These are phyloP conservation scores for Paramormyrops hopkinsi DNA, from an alignment of 2,797 vertebrate genomes.

Conservation along the genomic window DNA sequence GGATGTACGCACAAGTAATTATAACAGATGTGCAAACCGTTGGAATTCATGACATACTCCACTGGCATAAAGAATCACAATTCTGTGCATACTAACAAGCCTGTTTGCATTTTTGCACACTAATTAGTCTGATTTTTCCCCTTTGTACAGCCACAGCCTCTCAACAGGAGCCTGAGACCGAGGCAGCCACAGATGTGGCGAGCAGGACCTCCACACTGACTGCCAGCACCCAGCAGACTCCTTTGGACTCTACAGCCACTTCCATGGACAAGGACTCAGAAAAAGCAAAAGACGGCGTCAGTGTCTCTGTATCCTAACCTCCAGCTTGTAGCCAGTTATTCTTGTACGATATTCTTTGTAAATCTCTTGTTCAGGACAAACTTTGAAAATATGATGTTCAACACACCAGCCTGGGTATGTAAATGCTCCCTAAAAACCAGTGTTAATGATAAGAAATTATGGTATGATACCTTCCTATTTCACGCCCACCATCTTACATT, in stretches of 20 bases:
- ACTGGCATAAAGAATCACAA: neutral
- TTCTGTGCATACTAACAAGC: neutral
- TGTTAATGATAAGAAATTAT: slow-evolving; percentile 22
- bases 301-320: slow-evolving; percentile 73
- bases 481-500: neutral
- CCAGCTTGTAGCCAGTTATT: slow-evolving; percentile 38
- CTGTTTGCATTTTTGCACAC: neutral
- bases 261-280: slow-evolving; percentile 82
- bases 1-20: neutral
- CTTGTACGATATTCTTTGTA: slow-evolving; percentile 25
- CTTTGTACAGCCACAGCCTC: slow-evolving; percentile 75
- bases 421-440: slow-evolving; percentile 18
- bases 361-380: neutral
- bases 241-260: slow-evolving; percentile 62
- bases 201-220: slow-evolving; percentile 72
- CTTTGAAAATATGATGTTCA: neutral
- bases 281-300: slow-evolving; percentile 80
- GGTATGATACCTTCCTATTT: neutral
- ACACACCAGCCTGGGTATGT: slow-evolving; percentile 17
- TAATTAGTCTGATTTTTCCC: neutral
- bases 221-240: slow-evolving; percentile 63
- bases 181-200: slow-evolving; percentile 68
- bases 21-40: neutral
- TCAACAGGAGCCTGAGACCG: slow-evolving; percentile 84
- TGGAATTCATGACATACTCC: neutral